Conservation (phyloP, 2,888 invertebrate species). For the Sphaeridia pumilis region DNA sequence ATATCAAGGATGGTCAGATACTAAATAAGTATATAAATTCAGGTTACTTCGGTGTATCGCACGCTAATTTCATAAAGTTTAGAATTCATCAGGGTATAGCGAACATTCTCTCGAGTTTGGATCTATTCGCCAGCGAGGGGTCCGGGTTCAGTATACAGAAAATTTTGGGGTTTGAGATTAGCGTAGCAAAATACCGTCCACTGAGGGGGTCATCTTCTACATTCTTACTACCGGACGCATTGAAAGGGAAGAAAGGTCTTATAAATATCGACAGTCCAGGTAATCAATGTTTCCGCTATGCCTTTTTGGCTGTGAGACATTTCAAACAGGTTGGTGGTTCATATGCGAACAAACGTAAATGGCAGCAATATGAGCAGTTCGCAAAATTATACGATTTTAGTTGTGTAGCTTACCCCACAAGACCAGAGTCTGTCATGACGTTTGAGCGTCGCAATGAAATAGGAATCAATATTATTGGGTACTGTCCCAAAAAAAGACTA, state of each 20-base stretch:
- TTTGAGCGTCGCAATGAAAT: background rate
- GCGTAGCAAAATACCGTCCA: background rate
- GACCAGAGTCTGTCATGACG: background rate
- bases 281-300: background rate
- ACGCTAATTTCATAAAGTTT: background rate
- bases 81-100: background rate
- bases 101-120: background rate
- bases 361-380: background rate
- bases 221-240: background rate
- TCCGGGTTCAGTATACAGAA: background rate
- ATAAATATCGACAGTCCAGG: background rate
- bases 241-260: background rate
- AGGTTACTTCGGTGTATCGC: background rate
- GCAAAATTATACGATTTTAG: background rate
- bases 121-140: background rate
- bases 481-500: background rate
- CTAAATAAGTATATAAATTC: too few relatives aligned
- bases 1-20: too few relatives aligned
- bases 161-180: background rate
- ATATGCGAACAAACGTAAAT: background rate
- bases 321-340: background rate
- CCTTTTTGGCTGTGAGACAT: background rate
- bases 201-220: background rate
- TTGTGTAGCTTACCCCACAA: background rate
- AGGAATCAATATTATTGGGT: background rate